Conservation (phyloP, 1,140 invertebrate species). For the Ceratina japonica region DNA sequence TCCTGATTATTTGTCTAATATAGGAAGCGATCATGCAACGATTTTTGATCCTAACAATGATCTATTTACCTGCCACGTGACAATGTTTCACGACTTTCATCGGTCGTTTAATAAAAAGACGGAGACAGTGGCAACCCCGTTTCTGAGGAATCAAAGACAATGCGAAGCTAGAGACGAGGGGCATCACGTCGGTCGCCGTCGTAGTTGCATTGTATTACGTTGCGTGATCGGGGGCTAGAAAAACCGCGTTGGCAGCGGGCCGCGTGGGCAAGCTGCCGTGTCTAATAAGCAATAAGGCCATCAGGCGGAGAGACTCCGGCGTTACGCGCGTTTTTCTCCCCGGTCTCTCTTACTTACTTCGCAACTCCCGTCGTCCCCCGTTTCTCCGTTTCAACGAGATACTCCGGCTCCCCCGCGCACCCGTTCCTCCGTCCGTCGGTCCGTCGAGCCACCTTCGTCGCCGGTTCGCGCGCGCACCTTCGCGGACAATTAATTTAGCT, state of each 20-base stretch:
- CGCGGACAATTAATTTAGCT: constrained; percentile 73
- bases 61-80: neutral
- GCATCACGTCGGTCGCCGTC: neutral
- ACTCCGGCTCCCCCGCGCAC: constrained; percentile 2
- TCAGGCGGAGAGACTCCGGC: constrained; percentile 3
- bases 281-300: constrained; percentile 70
- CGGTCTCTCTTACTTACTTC: constrained; percentile 5
- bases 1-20: too few species aligned
- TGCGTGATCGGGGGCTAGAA: constrained; percentile 30
- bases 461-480: constrained; percentile 49
- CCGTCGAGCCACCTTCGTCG: constrained; percentile 27
- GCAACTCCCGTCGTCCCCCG: too few species aligned
- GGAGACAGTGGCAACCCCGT: neutral
- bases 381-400: constrained; percentile 1
- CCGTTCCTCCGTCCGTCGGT: constrained; percentile 25
- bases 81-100: neutral
- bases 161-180: too few species aligned
- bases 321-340: constrained; percentile 38
- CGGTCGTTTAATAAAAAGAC: neutral
- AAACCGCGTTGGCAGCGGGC: constrained; percentile 49
- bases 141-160: constrained; percentile 13
- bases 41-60: too few species aligned
- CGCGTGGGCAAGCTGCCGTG: constrained; percentile 57
- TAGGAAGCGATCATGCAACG: too few species aligned
- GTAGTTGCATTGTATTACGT: neutral